phyloP scores from a whole-genome alignment of 2,797 vertebrate species.

The Sebastes iracundus region DNA sequence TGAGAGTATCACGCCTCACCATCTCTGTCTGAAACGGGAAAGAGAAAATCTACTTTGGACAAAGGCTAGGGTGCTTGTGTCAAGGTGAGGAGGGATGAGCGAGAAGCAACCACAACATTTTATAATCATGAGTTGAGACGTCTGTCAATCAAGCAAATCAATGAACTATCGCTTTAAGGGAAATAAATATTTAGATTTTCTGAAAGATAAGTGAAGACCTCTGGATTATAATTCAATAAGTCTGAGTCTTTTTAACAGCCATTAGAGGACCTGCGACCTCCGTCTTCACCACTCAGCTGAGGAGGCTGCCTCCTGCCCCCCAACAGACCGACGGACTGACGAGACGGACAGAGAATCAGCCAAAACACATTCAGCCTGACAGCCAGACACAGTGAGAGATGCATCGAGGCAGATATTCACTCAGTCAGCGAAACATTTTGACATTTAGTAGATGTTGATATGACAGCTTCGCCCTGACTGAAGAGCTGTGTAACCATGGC shows the following conservation, averaged over 20 bases:
- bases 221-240: not conserved
- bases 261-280: not conserved
- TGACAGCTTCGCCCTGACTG: constrained; percentile 23
- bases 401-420: not conserved
- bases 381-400: not conserved
- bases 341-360: not conserved
- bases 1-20: not conserved
- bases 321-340: not conserved
- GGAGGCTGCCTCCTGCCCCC: not conserved
- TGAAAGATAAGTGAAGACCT: not conserved
- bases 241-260: not conserved
- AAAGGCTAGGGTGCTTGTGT: not conserved
- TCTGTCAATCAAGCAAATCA: not conserved
- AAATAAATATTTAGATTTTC: not conserved
- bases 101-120: not conserved
- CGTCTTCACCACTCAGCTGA: not conserved
- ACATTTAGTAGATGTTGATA: constrained; percentile 36
- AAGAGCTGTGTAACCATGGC: constrained; percentile 20
- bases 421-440: constrained; percentile 36
- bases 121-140: not conserved
- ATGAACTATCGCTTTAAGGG: not conserved
- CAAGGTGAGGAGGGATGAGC: not conserved
- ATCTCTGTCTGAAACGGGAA: not conserved
- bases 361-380: not conserved
- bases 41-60: not conserved